Base-by-base conservation (phyloP, 2,888 invertebrate genomes). In the Stictocephala bisonia region DNA sequence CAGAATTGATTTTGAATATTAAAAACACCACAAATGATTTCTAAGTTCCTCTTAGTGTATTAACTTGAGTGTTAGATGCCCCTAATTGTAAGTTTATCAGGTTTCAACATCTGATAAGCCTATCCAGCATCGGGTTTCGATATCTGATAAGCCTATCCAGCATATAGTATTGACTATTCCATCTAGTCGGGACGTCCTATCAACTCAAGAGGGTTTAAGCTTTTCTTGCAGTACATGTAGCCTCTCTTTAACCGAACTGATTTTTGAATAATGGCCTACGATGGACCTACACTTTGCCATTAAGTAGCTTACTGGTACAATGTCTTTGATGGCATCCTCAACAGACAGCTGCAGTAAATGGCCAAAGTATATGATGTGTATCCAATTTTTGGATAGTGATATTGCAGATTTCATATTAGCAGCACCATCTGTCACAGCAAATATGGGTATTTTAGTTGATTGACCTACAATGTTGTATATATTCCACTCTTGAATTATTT, bases 401-500 rank as follows among this genome's bases (percentile, higher is more conserved):
- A 44, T 44, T n/a, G 44, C 44, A 44, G 44, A 4, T 44, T 44
- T 44, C n/a, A 44, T 44, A n/a, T 44, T 44, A 7, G 44, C 44
- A 15, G 44, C 44, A 15, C 44, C 44, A 44, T 44, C 44, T 4
- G 44, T 44, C 4, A 44, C 44, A 7, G 44, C 44, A n/a, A 15
- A n/a, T 13, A 44, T 3, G n/a, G 44, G 44, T 44, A 44, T 13
- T 44, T 44, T 44, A 4, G 6, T 7, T 3, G 44, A n/a, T 6
- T n/a, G 7, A 44, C 18, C 18, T 44, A 44, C 18, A 15, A 44
- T 44, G 4, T 3, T 44, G 4, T 44, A n/a, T 7, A 44, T 44
- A 15, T 44, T 18, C 44, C 44, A 44, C 18, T 44, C n/a, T 44
- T 44, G 6, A n/a, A 44, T 44, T 4, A 44, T 13, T 4, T 44